Evolutionary conservation across 2,797 vertebrate genomes (phyloP).

Genomic region (Chiloscyllium punctatum): DNA sequence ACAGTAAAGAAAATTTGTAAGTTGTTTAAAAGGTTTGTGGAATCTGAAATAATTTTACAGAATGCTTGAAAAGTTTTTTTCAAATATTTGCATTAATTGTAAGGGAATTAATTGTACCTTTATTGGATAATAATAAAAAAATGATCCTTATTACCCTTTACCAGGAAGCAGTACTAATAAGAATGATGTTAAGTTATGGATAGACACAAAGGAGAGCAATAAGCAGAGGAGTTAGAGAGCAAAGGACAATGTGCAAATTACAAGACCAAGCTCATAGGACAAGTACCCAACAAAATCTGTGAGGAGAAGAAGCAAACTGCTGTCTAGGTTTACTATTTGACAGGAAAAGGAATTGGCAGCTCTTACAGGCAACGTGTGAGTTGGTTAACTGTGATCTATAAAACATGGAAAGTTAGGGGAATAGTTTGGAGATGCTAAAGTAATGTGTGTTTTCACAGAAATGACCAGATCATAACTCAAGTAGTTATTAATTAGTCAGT

Average conservation of each 20-base stretch:
- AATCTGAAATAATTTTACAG: too few relatives aligned
- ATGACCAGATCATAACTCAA: background rate
- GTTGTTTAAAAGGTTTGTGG: too few relatives aligned
- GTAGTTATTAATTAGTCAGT: background rate
- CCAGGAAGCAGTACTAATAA: too few relatives aligned
- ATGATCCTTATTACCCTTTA: too few relatives aligned
- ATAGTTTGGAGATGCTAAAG: background rate
- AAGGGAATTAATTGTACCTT: too few relatives aligned
- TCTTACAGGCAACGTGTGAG: background rate
- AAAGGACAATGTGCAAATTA: background rate
- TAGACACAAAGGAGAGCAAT: background rate
- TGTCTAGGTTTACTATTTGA: background rate
- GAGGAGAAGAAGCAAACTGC: background rate
- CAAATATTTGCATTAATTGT: too few relatives aligned
- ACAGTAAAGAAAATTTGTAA: too few relatives aligned
- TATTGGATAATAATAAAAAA: too few relatives aligned
- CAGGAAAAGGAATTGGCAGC: background rate
- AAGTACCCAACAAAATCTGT: background rate
- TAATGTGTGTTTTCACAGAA: background rate
- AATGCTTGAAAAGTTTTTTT: too few relatives aligned
- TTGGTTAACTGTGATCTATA: background rate
- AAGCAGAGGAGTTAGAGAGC: background rate
- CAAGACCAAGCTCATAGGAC: background rate
- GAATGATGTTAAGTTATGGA: too few relatives aligned
- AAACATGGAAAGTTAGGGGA: background rate